A percentile compares a stretch with the other conserved stretches of the same genome.
Conservation (phyloP, 2,888 invertebrate species). For the Malacosoma neustria region DNA sequence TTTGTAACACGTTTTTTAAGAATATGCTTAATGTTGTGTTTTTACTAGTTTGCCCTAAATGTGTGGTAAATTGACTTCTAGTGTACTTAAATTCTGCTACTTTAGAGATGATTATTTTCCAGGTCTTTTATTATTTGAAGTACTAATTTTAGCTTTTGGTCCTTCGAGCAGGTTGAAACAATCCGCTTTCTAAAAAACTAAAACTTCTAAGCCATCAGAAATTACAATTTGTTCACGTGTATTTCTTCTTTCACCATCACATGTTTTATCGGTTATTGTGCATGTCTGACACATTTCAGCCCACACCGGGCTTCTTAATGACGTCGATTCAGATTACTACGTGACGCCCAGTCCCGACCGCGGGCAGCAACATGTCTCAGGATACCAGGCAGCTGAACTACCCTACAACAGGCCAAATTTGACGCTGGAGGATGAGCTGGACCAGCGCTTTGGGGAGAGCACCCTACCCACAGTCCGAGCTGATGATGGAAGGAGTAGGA, state of each 20-base stretch:
- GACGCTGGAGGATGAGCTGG: conserved; percentile 71
- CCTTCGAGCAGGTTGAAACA: background rate
- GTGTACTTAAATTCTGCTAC: too few species aligned
- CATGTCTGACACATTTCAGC: conserved; percentile 74
- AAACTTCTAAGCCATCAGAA: background rate
- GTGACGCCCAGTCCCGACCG: conserved; percentile 62
- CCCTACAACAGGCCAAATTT: conserved; percentile 36
- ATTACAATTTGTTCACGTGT: background rate
- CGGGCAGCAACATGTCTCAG: conserved; percentile 17
- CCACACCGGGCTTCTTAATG: conserved; percentile 84
- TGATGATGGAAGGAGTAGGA: conserved; percentile 55
- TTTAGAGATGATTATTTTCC: too few species aligned
- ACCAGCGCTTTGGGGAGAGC: conserved; percentile 79
- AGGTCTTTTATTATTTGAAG: too few species aligned
- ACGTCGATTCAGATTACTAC: conserved; percentile 85
- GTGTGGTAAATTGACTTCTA: too few species aligned
- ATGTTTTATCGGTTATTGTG: conserved; percentile 57
- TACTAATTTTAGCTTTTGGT: too few species aligned
- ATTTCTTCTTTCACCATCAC: conserved; percentile 21
- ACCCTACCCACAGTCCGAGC: conserved; percentile 57
- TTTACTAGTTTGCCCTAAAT: too few species aligned
- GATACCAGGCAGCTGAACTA: conserved; percentile 42
- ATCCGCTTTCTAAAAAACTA: background rate
- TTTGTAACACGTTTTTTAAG: too few species aligned
- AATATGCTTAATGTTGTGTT: too few species aligned